These are phyloP conservation scores for Gambusia holbrooki DNA, from an alignment of 2,113 vertebrate genomes.

Conservation along the genomic window DNA sequence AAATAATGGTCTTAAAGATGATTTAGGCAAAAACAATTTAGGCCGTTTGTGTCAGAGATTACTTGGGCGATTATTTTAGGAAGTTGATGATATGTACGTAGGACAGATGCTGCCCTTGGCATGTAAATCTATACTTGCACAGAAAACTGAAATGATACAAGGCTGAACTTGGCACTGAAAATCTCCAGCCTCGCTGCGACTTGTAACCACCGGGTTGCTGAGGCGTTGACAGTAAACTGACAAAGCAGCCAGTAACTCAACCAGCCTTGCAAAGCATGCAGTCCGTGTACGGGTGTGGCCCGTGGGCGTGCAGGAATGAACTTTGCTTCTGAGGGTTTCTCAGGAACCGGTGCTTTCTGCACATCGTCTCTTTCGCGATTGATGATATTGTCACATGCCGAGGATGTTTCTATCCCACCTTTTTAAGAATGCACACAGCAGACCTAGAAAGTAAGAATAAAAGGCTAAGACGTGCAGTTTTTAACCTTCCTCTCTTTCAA, in stretches of 20 bases:
- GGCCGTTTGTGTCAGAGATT: no score
- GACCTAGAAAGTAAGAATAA: neutral
- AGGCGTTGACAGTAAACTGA: conserved; percentile 35
- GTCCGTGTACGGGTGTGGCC: conserved; percentile 17
- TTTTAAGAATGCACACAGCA: neutral
- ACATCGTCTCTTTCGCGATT: neutral
- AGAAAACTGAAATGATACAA: neutral
- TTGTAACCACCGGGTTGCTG: conserved; percentile 10
- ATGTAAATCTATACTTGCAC: neutral
- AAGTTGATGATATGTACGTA: no score
- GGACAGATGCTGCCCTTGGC: neutral
- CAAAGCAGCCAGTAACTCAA: conserved; percentile 22
- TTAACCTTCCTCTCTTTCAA: conserved; percentile 57
- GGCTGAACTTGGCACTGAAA: neutral
- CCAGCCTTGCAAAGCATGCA: neutral
- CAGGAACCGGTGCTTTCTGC: neutral
- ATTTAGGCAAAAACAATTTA: no score
- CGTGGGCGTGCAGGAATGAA: neutral
- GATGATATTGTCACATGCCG: neutral
- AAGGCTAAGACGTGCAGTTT: neutral
- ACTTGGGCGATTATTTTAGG: no score
- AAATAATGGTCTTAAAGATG: no score
- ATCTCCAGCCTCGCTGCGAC: conserved; percentile 33
- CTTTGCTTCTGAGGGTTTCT: neutral
- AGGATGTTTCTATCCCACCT: conserved; percentile 11